phyloP scores from a whole-genome alignment of 2,797 vertebrate genomes.

The Hoplostethus mediterraneus region DNA sequence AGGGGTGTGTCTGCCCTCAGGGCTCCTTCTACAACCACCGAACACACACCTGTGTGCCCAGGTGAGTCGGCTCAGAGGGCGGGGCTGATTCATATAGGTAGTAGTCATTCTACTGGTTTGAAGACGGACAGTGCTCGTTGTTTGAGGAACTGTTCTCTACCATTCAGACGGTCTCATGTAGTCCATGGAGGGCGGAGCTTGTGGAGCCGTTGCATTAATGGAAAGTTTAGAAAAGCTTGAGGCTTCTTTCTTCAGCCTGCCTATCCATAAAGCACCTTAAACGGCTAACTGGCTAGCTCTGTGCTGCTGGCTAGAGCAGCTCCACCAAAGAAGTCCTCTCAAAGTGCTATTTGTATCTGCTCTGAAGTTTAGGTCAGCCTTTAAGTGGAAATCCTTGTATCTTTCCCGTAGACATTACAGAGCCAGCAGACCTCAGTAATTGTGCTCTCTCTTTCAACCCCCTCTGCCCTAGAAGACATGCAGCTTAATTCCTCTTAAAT shows the following conservation, averaged over 20 bases:
- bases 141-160: too few species aligned
- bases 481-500: conserved; percentile 83
- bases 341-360: conserved; percentile 75
- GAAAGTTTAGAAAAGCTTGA: too few species aligned
- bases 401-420: conserved; percentile 51
- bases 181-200: too few species aligned
- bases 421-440: conserved; percentile 70
- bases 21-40: conserved; percentile 89
- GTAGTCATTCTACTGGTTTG: too few species aligned
- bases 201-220: too few species aligned
- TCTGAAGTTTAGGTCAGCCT: conserved; percentile 69
- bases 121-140: too few species aligned
- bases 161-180: too few species aligned
- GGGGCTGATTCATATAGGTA: too few species aligned
- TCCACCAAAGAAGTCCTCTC: conserved; percentile 65
- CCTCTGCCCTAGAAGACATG: conserved; percentile 68
- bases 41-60: conserved; percentile 87
- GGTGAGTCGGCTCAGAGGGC: conserved; percentile 56
- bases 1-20: conserved; percentile 93
- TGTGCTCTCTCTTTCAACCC: conserved; percentile 68
- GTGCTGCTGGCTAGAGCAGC: conserved; percentile 19
- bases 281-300: conserved; percentile 1
- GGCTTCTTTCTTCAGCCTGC: too few species aligned
- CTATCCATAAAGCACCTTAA: background rate
- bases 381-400: conserved; percentile 66